phyloP scores from a whole-genome alignment of 2,113 vertebrate genomes.

The Limnothrissa miodon region DNA sequence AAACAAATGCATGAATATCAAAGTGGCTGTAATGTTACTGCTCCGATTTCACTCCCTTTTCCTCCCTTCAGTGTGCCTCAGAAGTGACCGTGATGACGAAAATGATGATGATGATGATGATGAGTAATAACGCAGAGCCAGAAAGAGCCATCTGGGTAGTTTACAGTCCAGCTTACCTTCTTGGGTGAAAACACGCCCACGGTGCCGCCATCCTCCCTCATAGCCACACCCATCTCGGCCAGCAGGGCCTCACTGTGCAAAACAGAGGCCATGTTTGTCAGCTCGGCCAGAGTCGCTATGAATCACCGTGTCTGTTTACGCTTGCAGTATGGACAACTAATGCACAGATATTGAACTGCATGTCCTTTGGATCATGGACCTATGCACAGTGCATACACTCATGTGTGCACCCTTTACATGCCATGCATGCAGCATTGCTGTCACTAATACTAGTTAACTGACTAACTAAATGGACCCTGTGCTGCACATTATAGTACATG shows the following conservation, averaged over 20 bases:
- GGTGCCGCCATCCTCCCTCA: constrained; percentile 95
- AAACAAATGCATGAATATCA: constrained; percentile 10
- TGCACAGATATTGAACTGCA: background rate
- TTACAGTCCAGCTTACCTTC: constrained; percentile 79
- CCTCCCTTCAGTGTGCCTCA: background rate
- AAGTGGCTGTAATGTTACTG: background rate
- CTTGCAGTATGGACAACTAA: background rate
- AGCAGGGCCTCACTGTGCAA: constrained; percentile 88
- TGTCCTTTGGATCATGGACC: background rate
- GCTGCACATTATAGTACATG: background rate
- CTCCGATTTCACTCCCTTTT: background rate
- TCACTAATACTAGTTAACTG: background rate
- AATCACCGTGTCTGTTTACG: background rate
- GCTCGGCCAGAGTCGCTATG: background rate
- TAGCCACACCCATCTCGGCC: constrained; percentile 98
- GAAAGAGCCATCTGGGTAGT: background rate
- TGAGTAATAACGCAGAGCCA: background rate
- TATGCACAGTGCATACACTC: background rate
- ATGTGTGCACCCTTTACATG: background rate
- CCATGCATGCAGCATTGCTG: background rate
- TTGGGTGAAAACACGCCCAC: constrained; percentile 96
- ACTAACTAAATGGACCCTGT: background rate
- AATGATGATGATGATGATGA: background rate
- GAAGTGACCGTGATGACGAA: background rate
- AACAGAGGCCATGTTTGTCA: constrained; percentile 23